These are phyloP conservation scores for Alosa alosa DNA, from an alignment of 2,113 vertebrate genomes.

Conservation along the genomic window DNA sequence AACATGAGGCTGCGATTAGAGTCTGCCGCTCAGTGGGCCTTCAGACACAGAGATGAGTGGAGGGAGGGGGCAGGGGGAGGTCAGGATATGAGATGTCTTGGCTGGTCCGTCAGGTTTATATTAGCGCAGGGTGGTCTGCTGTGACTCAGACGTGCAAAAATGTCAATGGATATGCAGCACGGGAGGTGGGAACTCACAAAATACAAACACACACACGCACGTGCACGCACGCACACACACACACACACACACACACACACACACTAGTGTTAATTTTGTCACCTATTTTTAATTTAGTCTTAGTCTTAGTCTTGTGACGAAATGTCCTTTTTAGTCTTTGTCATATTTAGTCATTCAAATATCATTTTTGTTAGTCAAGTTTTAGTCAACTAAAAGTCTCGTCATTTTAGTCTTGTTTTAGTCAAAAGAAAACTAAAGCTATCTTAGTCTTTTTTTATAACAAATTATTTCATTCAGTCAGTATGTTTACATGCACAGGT, in stretches of 20 bases:
- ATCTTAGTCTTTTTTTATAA: too few relatives aligned
- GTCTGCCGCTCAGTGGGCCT: neutral
- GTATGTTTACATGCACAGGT: too few relatives aligned
- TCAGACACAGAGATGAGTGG: neutral
- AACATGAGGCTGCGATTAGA: neutral
- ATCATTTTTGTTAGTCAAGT: too few relatives aligned
- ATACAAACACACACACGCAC: neutral
- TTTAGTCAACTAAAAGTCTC: too few relatives aligned
- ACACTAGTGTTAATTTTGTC: too few relatives aligned
- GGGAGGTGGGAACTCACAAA: constrained; percentile 34
- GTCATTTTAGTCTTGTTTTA: too few relatives aligned
- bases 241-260: constrained; percentile 21
- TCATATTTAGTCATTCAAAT: too few relatives aligned
- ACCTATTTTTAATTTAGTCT: too few relatives aligned
- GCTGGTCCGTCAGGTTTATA: constrained; percentile 59
- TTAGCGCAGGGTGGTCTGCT: constrained; percentile 67
- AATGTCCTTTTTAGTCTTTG: too few relatives aligned
- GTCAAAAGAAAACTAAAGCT: too few relatives aligned
- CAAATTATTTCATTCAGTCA: too few relatives aligned
- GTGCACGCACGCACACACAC: neutral
- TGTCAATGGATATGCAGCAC: constrained; percentile 59
- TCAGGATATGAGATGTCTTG: constrained; percentile 33
- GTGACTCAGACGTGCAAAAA: constrained; percentile 66
- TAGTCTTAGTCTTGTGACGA: too few relatives aligned
- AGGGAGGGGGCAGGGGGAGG: neutral